Evolutionary conservation across 2,113 vertebrate genomes (phyloP).

Genomic region (Anarrhichthys ocellatus): DNA sequence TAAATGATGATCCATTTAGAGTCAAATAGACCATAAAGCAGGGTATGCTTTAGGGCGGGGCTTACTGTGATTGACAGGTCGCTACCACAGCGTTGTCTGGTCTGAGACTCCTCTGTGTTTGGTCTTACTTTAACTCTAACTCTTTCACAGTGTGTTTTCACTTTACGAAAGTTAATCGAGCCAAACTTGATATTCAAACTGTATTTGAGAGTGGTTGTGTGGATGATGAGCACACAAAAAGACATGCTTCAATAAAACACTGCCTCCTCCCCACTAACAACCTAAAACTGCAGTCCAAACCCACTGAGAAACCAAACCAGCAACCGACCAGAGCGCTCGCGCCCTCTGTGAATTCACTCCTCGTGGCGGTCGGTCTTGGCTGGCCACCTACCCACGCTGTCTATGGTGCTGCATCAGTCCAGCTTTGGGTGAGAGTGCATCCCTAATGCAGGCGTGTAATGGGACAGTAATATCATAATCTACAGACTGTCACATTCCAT

Average conservation of each 20-base stretch:
- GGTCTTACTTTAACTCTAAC: too few species aligned
- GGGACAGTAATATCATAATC: conserved; percentile 45
- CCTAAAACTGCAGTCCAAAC: conserved; percentile 50
- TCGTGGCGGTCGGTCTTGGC: conserved; percentile 53
- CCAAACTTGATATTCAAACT: neutral
- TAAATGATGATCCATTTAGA: too few species aligned
- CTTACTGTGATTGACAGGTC: too few species aligned
- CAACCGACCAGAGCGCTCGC: conserved; percentile 50
- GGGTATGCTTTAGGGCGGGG: too few species aligned
- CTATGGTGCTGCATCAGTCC: conserved; percentile 15
- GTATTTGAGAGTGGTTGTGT: conserved; percentile 33
- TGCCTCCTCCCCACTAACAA: conserved; percentile 40
- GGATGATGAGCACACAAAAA: conserved; percentile 23
- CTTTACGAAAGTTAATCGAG: too few species aligned
- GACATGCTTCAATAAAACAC: conserved; percentile 40
- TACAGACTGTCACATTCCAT: conserved; percentile 53
- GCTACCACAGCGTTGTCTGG: too few species aligned
- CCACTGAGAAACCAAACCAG: conserved; percentile 61
- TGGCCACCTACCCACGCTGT: conserved; percentile 23
- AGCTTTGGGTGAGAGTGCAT: conserved; percentile 42
- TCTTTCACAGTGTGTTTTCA: too few species aligned
- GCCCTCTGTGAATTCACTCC: conserved; percentile 50
- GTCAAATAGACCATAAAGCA: too few species aligned
- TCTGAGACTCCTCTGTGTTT: too few species aligned
- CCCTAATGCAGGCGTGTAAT: conserved; percentile 22